Conservation (phyloP, 92 coral and sea anemone genomes). For the Montipora capitata region DNA sequence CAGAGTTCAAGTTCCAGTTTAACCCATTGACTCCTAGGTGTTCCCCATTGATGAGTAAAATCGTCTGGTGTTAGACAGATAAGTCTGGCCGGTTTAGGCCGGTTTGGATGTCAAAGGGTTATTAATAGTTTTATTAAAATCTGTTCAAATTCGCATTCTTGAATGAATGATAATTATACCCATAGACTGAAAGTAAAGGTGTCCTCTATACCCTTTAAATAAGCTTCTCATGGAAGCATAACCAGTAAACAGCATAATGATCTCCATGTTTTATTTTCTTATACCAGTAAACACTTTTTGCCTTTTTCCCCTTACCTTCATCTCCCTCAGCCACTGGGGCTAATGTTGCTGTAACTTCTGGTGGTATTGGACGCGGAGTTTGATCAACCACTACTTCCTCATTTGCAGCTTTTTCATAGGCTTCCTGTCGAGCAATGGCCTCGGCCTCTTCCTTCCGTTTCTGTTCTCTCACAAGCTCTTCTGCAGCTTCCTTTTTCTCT, state of each 20-base stretch:
- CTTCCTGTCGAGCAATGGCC: conserved; percentile 87
- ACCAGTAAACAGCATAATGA: neutral
- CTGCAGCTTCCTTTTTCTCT: conserved; percentile 79
- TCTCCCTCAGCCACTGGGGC: conserved; percentile 95
- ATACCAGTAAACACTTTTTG: neutral
- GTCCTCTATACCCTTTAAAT: too few relatives aligned
- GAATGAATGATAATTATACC: too few relatives aligned
- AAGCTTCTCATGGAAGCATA: neutral
- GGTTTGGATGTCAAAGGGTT: too few relatives aligned
- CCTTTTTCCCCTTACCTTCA: conserved; percentile 72
- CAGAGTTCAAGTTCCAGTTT: too few relatives aligned
- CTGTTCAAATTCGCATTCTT: too few relatives aligned
- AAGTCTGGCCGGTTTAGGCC: too few relatives aligned
- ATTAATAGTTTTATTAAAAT: too few relatives aligned
- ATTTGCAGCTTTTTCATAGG: conserved; percentile 86
- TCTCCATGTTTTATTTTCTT: neutral
- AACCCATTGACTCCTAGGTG: too few relatives aligned
- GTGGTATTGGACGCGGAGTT: conserved; percentile 95
- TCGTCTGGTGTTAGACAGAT: too few relatives aligned
- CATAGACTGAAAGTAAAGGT: too few relatives aligned
- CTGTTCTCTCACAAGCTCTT: conserved; percentile 72
- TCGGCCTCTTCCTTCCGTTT: conserved; percentile 96
- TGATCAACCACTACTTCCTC: conserved; percentile 84
- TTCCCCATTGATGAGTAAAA: too few relatives aligned
- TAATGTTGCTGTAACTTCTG: conserved; percentile 88